Base-by-base conservation (phyloP, 2,113 vertebrate species). In the Argyrosomus japonicus region DNA sequence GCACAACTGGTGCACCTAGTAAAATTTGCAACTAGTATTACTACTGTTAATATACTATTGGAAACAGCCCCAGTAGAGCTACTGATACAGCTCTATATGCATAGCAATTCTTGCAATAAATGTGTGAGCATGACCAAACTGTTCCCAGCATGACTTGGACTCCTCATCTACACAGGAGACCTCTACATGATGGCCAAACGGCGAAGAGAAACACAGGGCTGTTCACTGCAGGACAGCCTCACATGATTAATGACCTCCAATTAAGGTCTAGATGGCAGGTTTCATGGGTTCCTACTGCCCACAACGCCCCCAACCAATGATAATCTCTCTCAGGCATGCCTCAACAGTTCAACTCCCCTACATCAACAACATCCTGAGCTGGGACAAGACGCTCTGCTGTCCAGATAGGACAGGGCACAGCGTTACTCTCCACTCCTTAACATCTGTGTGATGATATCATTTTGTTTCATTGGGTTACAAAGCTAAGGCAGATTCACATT, bases 211-310 rank as follows among this genome's bases (percentile, higher is more conserved):
- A 95, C 93, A 95, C 92, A 88, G 83, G 68, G 57, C 92, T 82
- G 90, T 94, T 95, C 92, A 93, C 87, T 85, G 72, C 89, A 88
- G 86, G 92, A 93, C 87, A 82, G 93, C 89, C 79, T 85, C 69
- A 76, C 62, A 91, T 95, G 95, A 95, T 96, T 95, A 95, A 96
- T 95, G 91, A 87, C 92, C 91, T 93, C 92, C 93, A 95, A 94
- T 95, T 95, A 95, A 83, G 89, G 58, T 61, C 88, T 89, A 88
- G 89, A 93, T 90, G 91, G 91, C 89, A 93, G 91, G 91, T 94
- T 93, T 93, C 93, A 89, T 89, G 83, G 91, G 85, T 92, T 94
- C 74, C 75, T 88, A 85, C 87, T 84, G 87, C 89, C 87, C 84
- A 89, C 75, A 29, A 80, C 29, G 0, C 87, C 79, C 85, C 78